Conservation (phyloP, 1,140 invertebrate species). For the Hyles vespertilio region DNA sequence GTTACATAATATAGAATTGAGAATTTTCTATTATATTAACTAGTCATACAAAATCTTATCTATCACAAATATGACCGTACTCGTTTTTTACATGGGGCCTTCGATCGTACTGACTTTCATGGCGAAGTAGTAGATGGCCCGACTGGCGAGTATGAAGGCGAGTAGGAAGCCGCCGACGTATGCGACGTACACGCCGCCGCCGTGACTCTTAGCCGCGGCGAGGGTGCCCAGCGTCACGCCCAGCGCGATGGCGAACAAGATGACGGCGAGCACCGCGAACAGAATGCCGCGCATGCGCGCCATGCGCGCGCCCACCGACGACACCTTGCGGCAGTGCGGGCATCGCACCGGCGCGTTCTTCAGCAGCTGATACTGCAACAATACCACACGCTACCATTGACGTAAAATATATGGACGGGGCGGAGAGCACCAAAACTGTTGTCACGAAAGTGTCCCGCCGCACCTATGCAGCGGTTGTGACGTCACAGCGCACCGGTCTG, state of each 20-base stretch:
- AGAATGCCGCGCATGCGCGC: conserved; percentile 85
- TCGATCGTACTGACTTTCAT: conserved; percentile 94
- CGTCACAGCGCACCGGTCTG: too few species aligned
- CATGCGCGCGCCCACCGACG: conserved; percentile 92
- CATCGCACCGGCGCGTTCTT: conserved; percentile 96
- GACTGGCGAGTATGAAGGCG: conserved; percentile 82
- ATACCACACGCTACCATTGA: neutral
- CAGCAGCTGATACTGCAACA: conserved; percentile 91
- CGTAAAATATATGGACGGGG: too few species aligned
- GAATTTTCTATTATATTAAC: conserved; percentile 39
- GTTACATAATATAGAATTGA: conserved; percentile 58
- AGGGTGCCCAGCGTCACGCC: conserved; percentile 84
- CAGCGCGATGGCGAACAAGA: conserved; percentile 85
- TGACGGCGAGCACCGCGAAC: conserved; percentile 86
- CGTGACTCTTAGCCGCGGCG: conserved; percentile 77
- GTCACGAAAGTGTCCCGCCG: too few species aligned
- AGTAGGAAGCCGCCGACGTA: conserved; percentile 89
- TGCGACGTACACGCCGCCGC: conserved; percentile 88
- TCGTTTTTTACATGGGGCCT: conserved; percentile 81
- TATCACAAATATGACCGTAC: conserved; percentile 46
- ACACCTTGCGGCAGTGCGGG: conserved; percentile 96
- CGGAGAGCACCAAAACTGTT: too few species aligned
- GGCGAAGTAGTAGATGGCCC: conserved; percentile 91
- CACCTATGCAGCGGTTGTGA: too few species aligned
- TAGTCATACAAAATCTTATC: conserved; percentile 44